phyloP scores from a whole-genome alignment of 2,888 invertebrate genomes.

The Thereva nobilitata region DNA sequence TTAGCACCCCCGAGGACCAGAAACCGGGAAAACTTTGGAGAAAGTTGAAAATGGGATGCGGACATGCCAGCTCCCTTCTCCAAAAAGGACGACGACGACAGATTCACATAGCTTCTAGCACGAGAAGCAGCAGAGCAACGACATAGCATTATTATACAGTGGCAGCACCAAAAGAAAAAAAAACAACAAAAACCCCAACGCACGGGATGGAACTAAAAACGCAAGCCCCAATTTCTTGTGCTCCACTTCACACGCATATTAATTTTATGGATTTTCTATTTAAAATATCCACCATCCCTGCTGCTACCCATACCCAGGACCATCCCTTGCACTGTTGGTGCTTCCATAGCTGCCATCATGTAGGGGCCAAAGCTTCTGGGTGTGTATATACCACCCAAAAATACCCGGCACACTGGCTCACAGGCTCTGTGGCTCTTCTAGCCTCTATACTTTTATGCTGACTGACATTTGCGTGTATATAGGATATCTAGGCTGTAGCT shows the following conservation, averaged over 20 bases:
- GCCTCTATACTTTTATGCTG: slow-evolving; percentile 1
- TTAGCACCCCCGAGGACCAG: no score
- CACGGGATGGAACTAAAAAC: slow-evolving; percentile 32
- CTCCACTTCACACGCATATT: slow-evolving; percentile 41
- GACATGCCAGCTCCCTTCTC: no score
- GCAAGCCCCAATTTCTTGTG: slow-evolving; percentile 37
- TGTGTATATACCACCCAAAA: neutral
- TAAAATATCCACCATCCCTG: slow-evolving; percentile 26
- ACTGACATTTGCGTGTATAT: slow-evolving; percentile 27
- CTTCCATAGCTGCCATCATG: neutral
- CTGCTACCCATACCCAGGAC: neutral
- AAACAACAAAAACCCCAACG: slow-evolving; percentile 3
- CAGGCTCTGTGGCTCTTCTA: slow-evolving; percentile 14
- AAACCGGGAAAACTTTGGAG: slow-evolving; percentile 14
- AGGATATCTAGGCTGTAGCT: slow-evolving; percentile 12
- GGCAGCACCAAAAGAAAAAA: slow-evolving; percentile 9
- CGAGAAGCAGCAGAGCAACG: no score
- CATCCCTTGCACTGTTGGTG: slow-evolving; percentile 15
- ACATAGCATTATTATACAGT: neutral
- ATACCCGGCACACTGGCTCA: neutral
- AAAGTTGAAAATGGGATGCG: neutral
- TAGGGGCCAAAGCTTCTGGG: neutral
- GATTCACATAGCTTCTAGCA: no score
- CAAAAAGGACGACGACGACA: no score
- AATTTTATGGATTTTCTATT: slow-evolving; percentile 41